These are phyloP conservation scores for Lampris incognitus DNA, from an alignment of 2,113 vertebrate species.

Conservation along the genomic window DNA sequence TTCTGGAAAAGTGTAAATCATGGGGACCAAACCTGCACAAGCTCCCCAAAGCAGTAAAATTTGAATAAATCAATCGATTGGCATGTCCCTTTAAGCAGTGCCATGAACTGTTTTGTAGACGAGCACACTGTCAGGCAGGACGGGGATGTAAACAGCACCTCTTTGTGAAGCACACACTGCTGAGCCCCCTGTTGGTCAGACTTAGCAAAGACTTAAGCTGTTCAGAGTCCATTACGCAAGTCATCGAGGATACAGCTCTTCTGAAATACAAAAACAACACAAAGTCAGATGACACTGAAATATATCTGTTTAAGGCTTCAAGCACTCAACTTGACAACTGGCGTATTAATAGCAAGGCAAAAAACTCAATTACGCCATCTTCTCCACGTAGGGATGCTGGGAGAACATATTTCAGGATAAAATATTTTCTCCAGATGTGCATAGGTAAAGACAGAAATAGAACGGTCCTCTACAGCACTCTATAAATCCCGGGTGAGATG, in stretches of 20 bases:
- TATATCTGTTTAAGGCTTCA: neutral
- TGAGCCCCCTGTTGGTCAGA: constrained; percentile 77
- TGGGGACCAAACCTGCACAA: neutral
- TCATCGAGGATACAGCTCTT: neutral
- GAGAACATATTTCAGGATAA: neutral
- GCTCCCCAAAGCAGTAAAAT: neutral
- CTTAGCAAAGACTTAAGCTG: constrained; percentile 18
- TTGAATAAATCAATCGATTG: neutral
- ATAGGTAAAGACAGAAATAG: constrained; percentile 33
- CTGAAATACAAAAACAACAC: neutral
- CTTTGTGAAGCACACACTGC: constrained; percentile 35
- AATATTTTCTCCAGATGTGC: constrained; percentile 26
- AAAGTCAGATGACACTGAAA: neutral
- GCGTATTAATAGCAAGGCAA: neutral
- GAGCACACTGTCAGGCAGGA: neutral
- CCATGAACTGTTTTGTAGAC: neutral
- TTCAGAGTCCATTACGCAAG: neutral
- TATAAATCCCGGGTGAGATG: constrained; percentile 30
- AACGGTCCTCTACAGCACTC: constrained; percentile 31
- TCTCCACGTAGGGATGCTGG: neutral
- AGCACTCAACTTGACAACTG: neutral
- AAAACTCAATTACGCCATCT: neutral
- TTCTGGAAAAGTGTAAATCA: neutral
- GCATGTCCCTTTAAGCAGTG: neutral
- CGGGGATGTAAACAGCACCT: neutral